Evolutionary conservation across 1,140 invertebrate species (phyloP).

Genomic region (Parapsyche elsis): DNA sequence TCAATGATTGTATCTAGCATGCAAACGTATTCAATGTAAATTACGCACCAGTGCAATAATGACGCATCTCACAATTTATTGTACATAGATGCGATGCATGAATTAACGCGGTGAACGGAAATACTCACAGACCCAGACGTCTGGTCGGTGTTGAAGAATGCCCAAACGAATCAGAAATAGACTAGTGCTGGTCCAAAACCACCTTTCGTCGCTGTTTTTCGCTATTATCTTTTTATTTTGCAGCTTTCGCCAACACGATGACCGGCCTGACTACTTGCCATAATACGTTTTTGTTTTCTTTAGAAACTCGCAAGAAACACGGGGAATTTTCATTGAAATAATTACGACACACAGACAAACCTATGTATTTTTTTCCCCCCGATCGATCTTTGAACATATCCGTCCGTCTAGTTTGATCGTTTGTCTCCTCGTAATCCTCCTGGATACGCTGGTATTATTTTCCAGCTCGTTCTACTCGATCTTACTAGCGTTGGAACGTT

Average conservation of each 20-base stretch:
- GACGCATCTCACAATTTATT: too few species aligned
- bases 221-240: neutral
- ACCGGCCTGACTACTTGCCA: neutral
- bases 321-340: neutral
- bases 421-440: too few species aligned
- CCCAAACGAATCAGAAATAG: constrained; percentile 41
- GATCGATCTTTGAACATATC: too few species aligned
- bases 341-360: too few species aligned
- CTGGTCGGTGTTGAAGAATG: constrained; percentile 36
- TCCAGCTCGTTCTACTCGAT: too few species aligned
- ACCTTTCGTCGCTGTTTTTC: neutral
- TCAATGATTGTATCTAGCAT: too few species aligned
- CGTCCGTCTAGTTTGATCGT: too few species aligned
- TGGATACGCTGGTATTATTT: too few species aligned
- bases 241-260: neutral
- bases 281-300: neutral
- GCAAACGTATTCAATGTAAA: too few species aligned
- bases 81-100: neutral
- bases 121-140: constrained; percentile 35
- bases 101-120: constrained; percentile 21
- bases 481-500: too few species aligned
- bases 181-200: neutral
- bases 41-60: too few species aligned
- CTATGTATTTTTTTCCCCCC: too few species aligned
- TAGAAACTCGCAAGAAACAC: neutral